Percentiles rank a stretch among this genome's conserved stretches.
phyloP scores from a whole-genome alignment of 2,113 vertebrate species.

The Hipposideros armiger region DNA sequence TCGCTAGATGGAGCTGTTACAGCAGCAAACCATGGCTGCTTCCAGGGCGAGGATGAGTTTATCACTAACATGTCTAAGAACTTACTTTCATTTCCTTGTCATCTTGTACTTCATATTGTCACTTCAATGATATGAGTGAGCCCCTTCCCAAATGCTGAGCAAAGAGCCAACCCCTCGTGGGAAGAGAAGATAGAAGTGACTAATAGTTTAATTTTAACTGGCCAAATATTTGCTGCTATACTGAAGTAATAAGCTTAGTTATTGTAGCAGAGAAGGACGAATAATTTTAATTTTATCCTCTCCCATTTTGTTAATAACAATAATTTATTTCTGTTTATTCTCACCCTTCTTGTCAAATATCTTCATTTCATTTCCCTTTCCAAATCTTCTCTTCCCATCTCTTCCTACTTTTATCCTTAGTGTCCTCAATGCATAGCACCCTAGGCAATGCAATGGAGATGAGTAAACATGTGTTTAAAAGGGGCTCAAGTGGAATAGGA shows the following conservation, averaged over 20 bases:
- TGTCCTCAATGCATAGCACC: background rate
- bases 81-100: background rate
- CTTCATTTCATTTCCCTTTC: background rate
- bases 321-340: background rate
- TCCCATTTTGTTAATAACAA: background rate
- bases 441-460: background rate
- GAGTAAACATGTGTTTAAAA: background rate
- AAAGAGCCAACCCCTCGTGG: background rate
- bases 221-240: background rate
- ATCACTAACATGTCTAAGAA: background rate
- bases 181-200: background rate
- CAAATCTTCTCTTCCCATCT: background rate
- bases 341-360: background rate
- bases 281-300: background rate
- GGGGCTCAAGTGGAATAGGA: background rate
- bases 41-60: background rate
- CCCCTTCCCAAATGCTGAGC: background rate
- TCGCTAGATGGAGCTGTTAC: background rate
- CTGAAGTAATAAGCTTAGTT: background rate
- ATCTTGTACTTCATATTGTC: background rate
- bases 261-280: background rate
- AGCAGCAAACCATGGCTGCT: background rate
- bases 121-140: background rate
- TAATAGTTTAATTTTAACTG: conserved; percentile 2
- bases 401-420: background rate